These are phyloP conservation scores for Cyprinus carpio DNA, from an alignment of 2,113 vertebrate species.

Conservation along the genomic window DNA sequence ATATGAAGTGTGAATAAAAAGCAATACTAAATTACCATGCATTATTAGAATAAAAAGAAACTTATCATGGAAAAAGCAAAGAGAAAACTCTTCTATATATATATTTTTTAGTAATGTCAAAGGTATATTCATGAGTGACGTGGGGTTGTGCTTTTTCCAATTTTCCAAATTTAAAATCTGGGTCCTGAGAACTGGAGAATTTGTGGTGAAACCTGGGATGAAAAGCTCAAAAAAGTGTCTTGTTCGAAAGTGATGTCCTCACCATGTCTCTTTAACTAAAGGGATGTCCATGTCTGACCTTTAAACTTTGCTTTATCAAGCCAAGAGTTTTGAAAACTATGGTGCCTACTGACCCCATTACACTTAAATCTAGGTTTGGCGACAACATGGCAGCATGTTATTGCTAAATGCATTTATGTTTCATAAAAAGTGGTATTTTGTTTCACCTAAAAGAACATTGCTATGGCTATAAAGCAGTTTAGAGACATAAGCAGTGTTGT, in stretches of 20 bases:
- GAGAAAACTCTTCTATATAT: too few species aligned
- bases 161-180: too few species aligned
- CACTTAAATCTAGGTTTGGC: neutral
- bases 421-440: neutral
- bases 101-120: too few species aligned
- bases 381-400: neutral
- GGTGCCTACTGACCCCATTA: neutral
- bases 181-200: too few species aligned
- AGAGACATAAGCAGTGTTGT: constrained; percentile 11
- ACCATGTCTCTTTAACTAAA: neutral
- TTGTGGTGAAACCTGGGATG: neutral
- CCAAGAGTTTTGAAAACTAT: neutral
- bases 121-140: too few species aligned
- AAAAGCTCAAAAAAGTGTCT: neutral
- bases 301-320: neutral
- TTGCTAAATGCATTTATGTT: neutral
- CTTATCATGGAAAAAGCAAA: too few species aligned
- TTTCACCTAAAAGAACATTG: neutral
- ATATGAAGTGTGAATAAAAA: neutral
- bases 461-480: neutral
- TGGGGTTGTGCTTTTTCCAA: too few species aligned
- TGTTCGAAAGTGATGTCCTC: neutral
- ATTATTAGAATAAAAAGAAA: too few species aligned
- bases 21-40: too few species aligned
- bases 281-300: neutral